Evolutionary conservation across 2,888 invertebrate species (phyloP).

Genomic region (Drosophila pseudotalamancana): DNA sequence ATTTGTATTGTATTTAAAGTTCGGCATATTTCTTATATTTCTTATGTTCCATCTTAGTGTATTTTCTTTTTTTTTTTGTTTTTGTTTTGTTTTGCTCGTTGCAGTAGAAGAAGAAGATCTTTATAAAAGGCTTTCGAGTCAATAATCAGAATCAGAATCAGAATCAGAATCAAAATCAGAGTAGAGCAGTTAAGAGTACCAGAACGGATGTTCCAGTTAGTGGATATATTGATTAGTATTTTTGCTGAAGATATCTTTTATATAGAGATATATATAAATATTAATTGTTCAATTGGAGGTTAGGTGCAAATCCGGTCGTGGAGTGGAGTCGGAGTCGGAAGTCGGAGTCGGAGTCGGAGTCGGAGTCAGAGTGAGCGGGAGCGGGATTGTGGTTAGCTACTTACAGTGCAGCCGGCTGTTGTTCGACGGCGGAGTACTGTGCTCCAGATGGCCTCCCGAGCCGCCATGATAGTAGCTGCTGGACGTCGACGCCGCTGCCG

Average conservation of each 20-base stretch:
- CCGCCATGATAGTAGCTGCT: conserved; percentile 82
- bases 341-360: not conserved
- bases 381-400: conserved; percentile 76
- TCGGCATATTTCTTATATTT: not conserved
- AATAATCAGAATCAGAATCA: too few relatives aligned
- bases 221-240: not conserved
- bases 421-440: conserved; percentile 85
- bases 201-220: conserved; percentile 7
- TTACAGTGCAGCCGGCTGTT: conserved; percentile 88
- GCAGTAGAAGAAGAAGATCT: conserved; percentile 3
- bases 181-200: conserved; percentile 11
- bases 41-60: conserved; percentile 17
- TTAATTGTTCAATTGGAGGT: conserved; percentile 13
- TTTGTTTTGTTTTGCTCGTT: not conserved
- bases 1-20: conserved; percentile 7
- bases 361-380: conserved; percentile 31
- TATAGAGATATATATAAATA: not conserved
- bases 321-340: conserved; percentile 4
- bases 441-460: conserved; percentile 84
- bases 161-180: conserved; percentile 13
- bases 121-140: conserved; percentile 17
- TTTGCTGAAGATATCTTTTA: conserved; percentile 7
- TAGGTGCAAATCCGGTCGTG: conserved; percentile 40
- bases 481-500: conserved; percentile 84
- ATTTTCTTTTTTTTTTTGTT: too few relatives aligned